Evolutionary conservation across 2,113 vertebrate species (phyloP), one percentile per base, ranked within the genome.

Genomic region (Smithornis capensis): DNA sequence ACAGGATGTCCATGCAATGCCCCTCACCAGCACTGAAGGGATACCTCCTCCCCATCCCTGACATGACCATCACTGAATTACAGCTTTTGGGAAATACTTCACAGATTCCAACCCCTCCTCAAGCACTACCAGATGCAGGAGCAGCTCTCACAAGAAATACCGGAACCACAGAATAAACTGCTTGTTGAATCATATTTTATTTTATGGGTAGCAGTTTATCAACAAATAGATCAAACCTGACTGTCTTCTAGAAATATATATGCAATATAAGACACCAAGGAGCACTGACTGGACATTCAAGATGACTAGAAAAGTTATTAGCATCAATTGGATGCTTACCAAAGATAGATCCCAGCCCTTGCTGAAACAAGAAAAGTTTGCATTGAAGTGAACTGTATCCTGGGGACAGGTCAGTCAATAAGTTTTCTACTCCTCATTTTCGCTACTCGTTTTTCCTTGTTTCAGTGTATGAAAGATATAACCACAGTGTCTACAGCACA

Each of bases 231-330:
- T n/a, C 64, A 74, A 47, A 74, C 22, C 9, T 16, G 18, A 71
- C 19, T 68, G 15, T 31, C 17, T 73, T 65, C n/a, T 81, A 60
- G 81, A 69, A 63, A 50, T 19, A 71, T 16, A 70, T 14, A 59
- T 0, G 1, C 12, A 45, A 57, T 24, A 14, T 4, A 56, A 83
- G 35, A 55, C n/a, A 68, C 5, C 3, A 49, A 50, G n/a, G 7
- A 84, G 25, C 17, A 70, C 19, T 18, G 21, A 52, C 24, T 23
- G 9, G 40, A 75, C 49, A n/a, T 27, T 76, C 38, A 79, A 31
- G 38, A 57, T 6, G 11, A 69, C 24, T 27, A 45, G 14, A 45
- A 45, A 19, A 60, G 19, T 74, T 69, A 74, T 9, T 38, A 87
- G 68, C 64, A 74, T 55, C 50, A 65, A 8, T 18, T n/a, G 38